Conservation (phyloP, 2,797 vertebrate genomes). For the Ptychadena robeensis region DNA sequence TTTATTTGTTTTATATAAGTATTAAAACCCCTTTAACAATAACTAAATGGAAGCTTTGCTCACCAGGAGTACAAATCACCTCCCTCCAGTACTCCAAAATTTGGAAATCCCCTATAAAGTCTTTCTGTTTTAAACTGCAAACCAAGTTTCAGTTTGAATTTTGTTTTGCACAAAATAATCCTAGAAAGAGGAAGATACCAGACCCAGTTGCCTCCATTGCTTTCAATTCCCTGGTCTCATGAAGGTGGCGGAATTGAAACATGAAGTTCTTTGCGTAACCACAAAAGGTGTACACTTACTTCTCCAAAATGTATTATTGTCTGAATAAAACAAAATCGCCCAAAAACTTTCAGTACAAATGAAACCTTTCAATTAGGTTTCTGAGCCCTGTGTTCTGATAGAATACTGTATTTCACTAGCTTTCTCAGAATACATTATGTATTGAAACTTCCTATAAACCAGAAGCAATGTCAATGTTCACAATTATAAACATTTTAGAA, state of each 20-base stretch:
- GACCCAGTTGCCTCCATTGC: slow-evolving; percentile 8
- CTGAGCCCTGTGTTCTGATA: background rate
- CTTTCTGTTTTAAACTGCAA: no score
- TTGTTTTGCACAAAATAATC: slow-evolving; percentile 25
- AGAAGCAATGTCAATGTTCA: background rate
- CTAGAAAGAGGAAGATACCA: slow-evolving; percentile 54
- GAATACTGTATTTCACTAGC: background rate
- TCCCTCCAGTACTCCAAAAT: no score
- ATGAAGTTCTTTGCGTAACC: slow-evolving; percentile 39
- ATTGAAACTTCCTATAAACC: background rate
- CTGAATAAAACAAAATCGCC: background rate
- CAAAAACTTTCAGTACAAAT: background rate
- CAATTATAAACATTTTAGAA: background rate
- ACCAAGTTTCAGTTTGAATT: slow-evolving; percentile 50
- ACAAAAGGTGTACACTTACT: slow-evolving; percentile 24
- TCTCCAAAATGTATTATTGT: background rate
- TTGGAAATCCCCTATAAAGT: no score
- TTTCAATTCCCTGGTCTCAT: slow-evolving; percentile 52
- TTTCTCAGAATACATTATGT: background rate
- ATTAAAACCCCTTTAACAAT: no score
- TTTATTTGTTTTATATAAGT: no score
- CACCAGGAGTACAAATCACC: no score
- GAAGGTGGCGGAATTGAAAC: slow-evolving; percentile 51
- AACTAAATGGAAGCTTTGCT: no score
- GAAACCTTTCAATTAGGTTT: background rate